Evolutionary conservation across 2,797 vertebrate genomes (phyloP), one percentile per base, ranked within the genome.

Genomic region (Synanceia verrucosa): DNA sequence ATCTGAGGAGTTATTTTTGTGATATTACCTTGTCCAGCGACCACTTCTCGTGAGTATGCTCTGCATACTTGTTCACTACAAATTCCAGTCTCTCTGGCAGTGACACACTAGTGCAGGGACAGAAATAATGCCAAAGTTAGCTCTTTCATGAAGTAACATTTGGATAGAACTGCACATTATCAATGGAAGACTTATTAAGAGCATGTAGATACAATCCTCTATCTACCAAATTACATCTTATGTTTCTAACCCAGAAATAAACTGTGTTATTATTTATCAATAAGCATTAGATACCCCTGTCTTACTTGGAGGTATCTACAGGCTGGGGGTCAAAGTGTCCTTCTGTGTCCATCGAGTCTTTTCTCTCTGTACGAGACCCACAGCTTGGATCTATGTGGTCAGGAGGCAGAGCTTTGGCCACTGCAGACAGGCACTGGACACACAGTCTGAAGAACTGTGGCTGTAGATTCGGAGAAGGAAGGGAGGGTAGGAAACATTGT

Each of bases 31-130:
- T 99, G 83, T 98, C 96, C 88, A 97, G 95, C 46, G 97, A 97
- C 97, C 97, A 99, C 68, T 96, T 98, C 88, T 99, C 97, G 50
- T 99, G 97, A 73, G 96, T 95, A 44, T 99, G 97, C 75, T 97
- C 96, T 36, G 97, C 96, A 14, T 97, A 99, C 83, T 97, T 99
- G 89, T 97, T 98, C 86, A 98, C 95, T 79, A 97, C 94, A 87
- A 95, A 95, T 65, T 98, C 97, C 64, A 99, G 88, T 65, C 94
- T 93, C 88, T 98, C 97, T 28, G 97, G 97, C 57, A 99, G 92
- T 6, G 90, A 95, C 65, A 97, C 92, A 73, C 97, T 99, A 76
- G 29, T 8, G 41, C 14, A 79, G 12, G 39, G 6, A 69, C 41
- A 70, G 2, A 76, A 79, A 84, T 12, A 16, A 64, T 3, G 56